phyloP scores from a whole-genome alignment of 2,888 invertebrate species.

The Congeria kusceri region DNA sequence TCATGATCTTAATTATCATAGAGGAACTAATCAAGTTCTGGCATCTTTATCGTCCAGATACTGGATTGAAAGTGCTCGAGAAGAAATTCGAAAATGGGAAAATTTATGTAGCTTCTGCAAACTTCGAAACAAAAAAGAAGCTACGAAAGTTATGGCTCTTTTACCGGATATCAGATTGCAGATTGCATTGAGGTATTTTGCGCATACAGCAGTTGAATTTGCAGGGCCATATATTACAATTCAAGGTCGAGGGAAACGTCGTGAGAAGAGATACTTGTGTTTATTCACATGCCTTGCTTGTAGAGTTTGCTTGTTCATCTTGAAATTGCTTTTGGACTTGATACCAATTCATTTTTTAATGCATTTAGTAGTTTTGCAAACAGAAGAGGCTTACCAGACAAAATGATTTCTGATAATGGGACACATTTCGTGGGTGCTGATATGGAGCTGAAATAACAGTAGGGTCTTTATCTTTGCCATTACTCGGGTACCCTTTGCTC shows the following conservation, averaged over 20 bases:
- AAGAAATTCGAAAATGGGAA: constrained; percentile 25
- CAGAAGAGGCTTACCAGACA: constrained; percentile 44
- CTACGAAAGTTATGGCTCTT: constrained; percentile 25
- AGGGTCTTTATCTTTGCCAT: too few relatives aligned
- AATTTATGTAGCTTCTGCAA: constrained; percentile 17
- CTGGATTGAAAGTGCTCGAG: constrained; percentile 4
- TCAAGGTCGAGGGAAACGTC: constrained; percentile 31
- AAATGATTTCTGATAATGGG: constrained; percentile 46
- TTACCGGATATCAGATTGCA: constrained; percentile 21
- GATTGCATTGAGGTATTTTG: constrained; percentile 11
- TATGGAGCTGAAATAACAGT: constrained; percentile 26
- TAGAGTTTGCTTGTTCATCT: constrained; percentile 50
- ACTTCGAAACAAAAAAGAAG: constrained; percentile 1
- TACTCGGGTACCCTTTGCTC: too few relatives aligned
- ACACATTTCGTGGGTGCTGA: constrained; percentile 45
- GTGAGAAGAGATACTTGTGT: constrained; percentile 10
- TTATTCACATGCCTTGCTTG: constrained; percentile 48
- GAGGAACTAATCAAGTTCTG: neutral
- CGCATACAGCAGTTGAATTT: constrained; percentile 17
- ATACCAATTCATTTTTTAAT: constrained; percentile 50
- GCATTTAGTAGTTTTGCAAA: constrained; percentile 39
- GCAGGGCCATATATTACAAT: constrained; percentile 28
- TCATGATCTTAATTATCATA: constrained; percentile 1
- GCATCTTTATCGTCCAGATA: neutral
- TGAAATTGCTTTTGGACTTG: constrained; percentile 36